A percentile compares a stretch with the other conserved stretches of the same genome.
These are phyloP conservation scores for Eledone cirrhosa DNA, from an alignment of 2,888 invertebrate species.

Conservation along the genomic window DNA sequence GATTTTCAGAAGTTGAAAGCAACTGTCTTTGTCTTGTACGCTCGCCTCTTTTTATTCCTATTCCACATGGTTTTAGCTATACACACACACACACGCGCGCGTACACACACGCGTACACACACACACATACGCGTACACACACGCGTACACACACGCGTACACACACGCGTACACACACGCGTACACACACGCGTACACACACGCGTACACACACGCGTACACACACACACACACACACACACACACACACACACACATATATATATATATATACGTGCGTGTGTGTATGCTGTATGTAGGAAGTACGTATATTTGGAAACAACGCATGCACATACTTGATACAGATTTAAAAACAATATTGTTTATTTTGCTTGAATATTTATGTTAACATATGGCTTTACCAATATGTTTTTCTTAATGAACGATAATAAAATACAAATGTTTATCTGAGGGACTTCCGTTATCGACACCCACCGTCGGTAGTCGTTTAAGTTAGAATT, in stretches of 20 bases:
- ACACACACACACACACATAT: neutral
- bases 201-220: neutral
- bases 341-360: neutral
- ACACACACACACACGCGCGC: neutral
- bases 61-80: neutral
- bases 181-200: neutral
- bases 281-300: neutral
- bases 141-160: neutral
- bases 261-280: neutral
- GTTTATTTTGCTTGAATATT: too few species aligned
- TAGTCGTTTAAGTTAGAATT: too few species aligned
- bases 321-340: neutral
- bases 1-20: too few species aligned
- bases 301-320: neutral
- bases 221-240: neutral
- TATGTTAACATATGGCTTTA: too few species aligned
- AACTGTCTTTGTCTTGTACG: too few species aligned
- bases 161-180: neutral
- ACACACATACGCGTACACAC: neutral
- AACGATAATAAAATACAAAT: too few species aligned
- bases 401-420: too few species aligned
- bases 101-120: neutral
- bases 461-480: too few species aligned
- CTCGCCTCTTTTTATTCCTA: too few species aligned
- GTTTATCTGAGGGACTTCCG: too few species aligned